Conservation (phyloP, 35 echinoderm and acorn worm genomes). For the Ophiothrix spiculata region DNA sequence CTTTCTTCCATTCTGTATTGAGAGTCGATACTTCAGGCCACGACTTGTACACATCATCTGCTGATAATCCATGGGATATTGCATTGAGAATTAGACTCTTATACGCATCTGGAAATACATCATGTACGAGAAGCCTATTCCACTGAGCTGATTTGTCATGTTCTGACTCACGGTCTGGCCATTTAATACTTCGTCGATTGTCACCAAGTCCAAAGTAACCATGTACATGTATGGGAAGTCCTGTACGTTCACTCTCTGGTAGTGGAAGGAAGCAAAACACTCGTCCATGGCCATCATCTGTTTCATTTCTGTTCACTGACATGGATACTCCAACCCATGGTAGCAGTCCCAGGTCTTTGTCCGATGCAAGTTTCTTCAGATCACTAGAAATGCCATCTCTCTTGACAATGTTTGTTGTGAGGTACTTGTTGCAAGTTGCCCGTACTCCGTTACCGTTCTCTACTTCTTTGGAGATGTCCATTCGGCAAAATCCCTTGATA, state of each 20-base stretch:
- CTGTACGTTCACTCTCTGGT: conserved; percentile 59
- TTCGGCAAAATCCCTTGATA: background rate
- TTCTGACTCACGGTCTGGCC: conserved; percentile 65
- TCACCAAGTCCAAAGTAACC: conserved; percentile 87
- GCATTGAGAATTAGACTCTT: conserved; percentile 14
- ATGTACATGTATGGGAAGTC: conserved; percentile 86
- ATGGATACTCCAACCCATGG: conserved; percentile 84
- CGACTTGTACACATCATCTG: conserved; percentile 50
- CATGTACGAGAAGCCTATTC: conserved; percentile 64
- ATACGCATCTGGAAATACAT: conserved; percentile 70
- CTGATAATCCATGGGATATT: background rate
- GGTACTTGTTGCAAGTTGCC: background rate
- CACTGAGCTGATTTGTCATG: conserved; percentile 63
- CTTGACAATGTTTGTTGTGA: conserved; percentile 23
- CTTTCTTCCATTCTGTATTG: conserved; percentile 34
- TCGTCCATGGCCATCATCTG: conserved; percentile 22
- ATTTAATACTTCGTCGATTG: conserved; percentile 68
- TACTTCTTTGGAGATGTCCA: background rate
- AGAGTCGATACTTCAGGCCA: conserved; percentile 33
- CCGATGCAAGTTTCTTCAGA: conserved; percentile 26
- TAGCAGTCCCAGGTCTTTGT: conserved; percentile 27
- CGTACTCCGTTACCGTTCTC: background rate
- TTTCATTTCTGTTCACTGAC: background rate
- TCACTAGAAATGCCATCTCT: background rate
- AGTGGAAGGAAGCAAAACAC: conserved; percentile 88